Conservation (phyloP, 2,113 vertebrate genomes). For the Chaetorhynchus papuensis region DNA sequence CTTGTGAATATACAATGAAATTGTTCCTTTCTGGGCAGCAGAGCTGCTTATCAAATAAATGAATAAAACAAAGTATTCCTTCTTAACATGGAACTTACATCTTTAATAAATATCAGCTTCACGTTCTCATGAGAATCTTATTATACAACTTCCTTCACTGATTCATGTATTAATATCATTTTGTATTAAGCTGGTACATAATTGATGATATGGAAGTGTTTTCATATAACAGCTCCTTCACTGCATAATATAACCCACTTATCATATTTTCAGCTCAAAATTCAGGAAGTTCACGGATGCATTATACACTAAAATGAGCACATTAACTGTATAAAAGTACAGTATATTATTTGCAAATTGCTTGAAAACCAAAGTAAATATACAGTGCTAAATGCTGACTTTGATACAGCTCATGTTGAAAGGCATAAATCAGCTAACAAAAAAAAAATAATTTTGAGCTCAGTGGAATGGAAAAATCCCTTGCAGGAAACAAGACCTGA, state of each 20-base stretch:
- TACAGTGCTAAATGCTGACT: not conserved
- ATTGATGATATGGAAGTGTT: slow-evolving; percentile 46
- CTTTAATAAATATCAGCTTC: slow-evolving; percentile 55
- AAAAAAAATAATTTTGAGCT: not conserved
- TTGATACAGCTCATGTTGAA: slow-evolving; percentile 12
- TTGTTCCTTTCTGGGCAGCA: not conserved
- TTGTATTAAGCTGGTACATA: slow-evolving; percentile 53
- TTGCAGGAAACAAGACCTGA: not conserved
- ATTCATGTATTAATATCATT: slow-evolving; percentile 60
- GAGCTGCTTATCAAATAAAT: slow-evolving; percentile 31
- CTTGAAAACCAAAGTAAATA: not conserved
- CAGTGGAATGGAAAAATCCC: not conserved
- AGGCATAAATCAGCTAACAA: slow-evolving; percentile 7
- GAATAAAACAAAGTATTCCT: slow-evolving; percentile 47
- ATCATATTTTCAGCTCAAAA: slow-evolving; percentile 54
- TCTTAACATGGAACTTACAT: slow-evolving; percentile 27
- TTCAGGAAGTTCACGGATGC: slow-evolving; percentile 16
- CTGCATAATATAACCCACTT: slow-evolving; percentile 52
- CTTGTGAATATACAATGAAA: not conserved
- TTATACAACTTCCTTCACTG: slow-evolving; percentile 44
- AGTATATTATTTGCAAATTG: slow-evolving; percentile 24
- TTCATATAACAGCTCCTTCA: slow-evolving; percentile 30
- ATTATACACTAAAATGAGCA: slow-evolving; percentile 31
- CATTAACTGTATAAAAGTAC: slow-evolving; percentile 24
- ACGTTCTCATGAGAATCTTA: slow-evolving; percentile 19